Percentiles rank a stretch among this genome's conserved stretches.
These are phyloP conservation scores for Neoarius graeffei DNA, from an alignment of 2,113 vertebrate genomes.

Conservation along the genomic window DNA sequence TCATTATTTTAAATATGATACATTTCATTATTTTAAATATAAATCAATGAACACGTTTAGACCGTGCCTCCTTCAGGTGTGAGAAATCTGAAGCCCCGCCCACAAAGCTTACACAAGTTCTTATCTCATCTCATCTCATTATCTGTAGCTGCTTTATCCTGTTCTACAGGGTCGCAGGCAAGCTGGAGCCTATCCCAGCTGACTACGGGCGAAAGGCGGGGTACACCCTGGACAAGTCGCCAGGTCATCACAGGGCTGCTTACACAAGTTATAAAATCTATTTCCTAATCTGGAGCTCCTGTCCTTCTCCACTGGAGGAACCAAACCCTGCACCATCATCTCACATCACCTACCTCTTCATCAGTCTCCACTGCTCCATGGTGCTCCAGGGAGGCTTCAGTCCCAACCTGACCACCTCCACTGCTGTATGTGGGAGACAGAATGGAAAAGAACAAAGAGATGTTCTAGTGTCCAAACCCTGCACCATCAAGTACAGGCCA, in stretches of 20 bases:
- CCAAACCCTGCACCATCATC: neutral
- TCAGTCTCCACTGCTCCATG: conserved; percentile 42
- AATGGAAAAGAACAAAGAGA: conserved; percentile 69
- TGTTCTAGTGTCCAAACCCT: conserved; percentile 68
- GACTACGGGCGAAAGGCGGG: too few relatives aligned
- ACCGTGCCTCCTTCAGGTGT: neutral
- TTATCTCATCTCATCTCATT: too few relatives aligned
- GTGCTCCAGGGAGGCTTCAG: conserved; percentile 47
- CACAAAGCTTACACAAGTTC: neutral
- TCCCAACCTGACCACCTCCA: conserved; percentile 60
- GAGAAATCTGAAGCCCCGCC: neutral
- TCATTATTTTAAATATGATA: neutral
- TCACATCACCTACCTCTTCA: conserved; percentile 64
- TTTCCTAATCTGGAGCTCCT: neutral
- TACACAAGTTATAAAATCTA: neutral
- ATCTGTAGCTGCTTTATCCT: too few relatives aligned
- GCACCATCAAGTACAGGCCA: conserved; percentile 77
- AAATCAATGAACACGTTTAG: neutral
- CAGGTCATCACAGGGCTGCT: too few relatives aligned
- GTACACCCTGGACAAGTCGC: too few relatives aligned
- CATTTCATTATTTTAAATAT: neutral
- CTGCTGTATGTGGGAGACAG: conserved; percentile 55
- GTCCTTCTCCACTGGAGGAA: neutral
- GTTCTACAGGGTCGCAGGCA: too few relatives aligned
- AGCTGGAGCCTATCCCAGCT: too few relatives aligned